Conservation (phyloP, 1,140 invertebrate genomes). For the Macrocentrus cingulum region DNA sequence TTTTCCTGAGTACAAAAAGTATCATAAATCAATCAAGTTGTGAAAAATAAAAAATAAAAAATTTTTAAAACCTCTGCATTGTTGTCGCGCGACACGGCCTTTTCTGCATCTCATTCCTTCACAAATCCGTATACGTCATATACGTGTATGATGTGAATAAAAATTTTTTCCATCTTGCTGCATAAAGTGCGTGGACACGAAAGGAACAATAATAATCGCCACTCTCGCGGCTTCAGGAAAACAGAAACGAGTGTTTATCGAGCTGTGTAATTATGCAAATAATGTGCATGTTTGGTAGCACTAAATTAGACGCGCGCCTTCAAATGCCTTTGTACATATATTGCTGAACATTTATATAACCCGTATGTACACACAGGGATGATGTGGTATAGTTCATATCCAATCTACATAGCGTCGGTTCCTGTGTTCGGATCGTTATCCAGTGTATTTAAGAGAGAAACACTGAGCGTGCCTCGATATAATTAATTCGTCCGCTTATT, state of each 20-base stretch:
- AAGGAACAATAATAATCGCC: slow-evolving; percentile 9
- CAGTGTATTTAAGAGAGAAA: not conserved
- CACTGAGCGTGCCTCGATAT: slow-evolving; percentile 8
- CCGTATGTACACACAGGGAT: not conserved
- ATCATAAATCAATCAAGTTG: too few species aligned
- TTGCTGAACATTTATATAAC: not conserved
- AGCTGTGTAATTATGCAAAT: slow-evolving; percentile 40
- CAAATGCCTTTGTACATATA: slow-evolving; percentile 14
- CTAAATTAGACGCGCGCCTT: slow-evolving; percentile 37
- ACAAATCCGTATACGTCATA: too few species aligned
- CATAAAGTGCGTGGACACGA: slow-evolving; percentile 1
- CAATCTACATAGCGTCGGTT: slow-evolving; percentile 1
- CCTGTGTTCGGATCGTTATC: slow-evolving; percentile 15
- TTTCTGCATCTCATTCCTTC: too few species aligned
- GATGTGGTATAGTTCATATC: not conserved
- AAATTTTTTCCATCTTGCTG: not conserved
- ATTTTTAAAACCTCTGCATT: too few species aligned
- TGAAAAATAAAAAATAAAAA: too few species aligned
- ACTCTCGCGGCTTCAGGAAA: slow-evolving; percentile 28
- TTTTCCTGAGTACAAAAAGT: too few species aligned
- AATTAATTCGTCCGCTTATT: slow-evolving; percentile 21
- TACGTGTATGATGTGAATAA: too few species aligned
- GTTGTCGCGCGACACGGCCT: too few species aligned
- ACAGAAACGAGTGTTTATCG: slow-evolving; percentile 38
- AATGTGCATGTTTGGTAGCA: slow-evolving; percentile 39